These are phyloP conservation scores for Digitonthophagus gazella DNA, from an alignment of 2,888 invertebrate species.

Conservation along the genomic window DNA sequence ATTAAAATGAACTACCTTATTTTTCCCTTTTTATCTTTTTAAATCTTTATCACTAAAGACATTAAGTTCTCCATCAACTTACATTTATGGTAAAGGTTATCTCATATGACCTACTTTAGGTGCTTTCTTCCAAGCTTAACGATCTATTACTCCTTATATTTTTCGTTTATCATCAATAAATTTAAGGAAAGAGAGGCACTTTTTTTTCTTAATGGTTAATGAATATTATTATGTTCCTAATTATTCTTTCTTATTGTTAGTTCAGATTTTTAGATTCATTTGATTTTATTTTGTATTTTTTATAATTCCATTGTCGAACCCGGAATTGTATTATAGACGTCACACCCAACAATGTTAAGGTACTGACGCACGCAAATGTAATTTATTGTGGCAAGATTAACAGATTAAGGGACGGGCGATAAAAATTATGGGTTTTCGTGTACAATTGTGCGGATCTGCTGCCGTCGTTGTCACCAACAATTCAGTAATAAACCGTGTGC, in stretches of 20 bases:
- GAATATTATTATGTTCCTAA: background rate
- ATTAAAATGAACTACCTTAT: no score
- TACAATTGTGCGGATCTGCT: background rate
- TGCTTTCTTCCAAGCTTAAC: no score
- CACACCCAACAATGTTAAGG: background rate
- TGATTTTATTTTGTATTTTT: no score
- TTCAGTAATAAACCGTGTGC: background rate
- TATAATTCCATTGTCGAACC: background rate
- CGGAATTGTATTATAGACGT: background rate
- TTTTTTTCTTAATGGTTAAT: background rate
- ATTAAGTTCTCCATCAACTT: no score
- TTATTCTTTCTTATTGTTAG: background rate
- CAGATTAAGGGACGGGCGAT: background rate
- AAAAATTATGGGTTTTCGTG: background rate
- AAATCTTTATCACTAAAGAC: no score
- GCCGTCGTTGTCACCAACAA: background rate
- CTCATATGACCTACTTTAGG: no score
- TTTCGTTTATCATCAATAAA: background rate
- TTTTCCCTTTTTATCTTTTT: no score
- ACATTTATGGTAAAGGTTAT: no score
- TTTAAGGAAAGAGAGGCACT: background rate
- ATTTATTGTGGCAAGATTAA: background rate
- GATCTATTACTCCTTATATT: background rate
- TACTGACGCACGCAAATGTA: background rate
- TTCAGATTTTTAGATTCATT: no score